Percentiles rank a stretch among this genome's conserved stretches.
phyloP scores from a whole-genome alignment of 2,113 vertebrate genomes.

The Varanus komodoensis region DNA sequence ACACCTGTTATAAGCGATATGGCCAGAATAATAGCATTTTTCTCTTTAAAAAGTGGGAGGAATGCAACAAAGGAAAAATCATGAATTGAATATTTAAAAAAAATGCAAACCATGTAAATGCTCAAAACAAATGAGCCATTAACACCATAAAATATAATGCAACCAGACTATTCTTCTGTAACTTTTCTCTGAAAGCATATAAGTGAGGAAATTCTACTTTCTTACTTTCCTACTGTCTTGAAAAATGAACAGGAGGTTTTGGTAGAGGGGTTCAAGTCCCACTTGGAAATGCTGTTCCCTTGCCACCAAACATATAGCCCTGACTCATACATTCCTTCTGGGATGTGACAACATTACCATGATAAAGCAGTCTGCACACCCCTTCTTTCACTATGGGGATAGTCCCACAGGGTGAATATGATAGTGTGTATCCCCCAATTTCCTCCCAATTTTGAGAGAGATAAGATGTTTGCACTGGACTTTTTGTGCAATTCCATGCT shows the following conservation, averaged over 20 bases:
- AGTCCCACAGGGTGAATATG: not conserved
- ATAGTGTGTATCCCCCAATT: not conserved
- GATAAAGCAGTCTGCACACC: not conserved
- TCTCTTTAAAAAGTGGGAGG: slow-evolving; percentile 12
- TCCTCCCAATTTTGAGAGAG: no score
- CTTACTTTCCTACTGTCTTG: slow-evolving; percentile 30
- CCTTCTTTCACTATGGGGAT: not conserved
- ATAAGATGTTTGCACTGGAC: no score
- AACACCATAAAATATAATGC: slow-evolving; percentile 47
- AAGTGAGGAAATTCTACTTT: slow-evolving; percentile 34
- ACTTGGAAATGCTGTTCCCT: not conserved
- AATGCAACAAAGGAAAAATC: slow-evolving; percentile 5
- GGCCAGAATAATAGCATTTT: slow-evolving; percentile 11
- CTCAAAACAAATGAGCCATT: slow-evolving; percentile 58
- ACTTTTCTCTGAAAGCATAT: slow-evolving; percentile 29
- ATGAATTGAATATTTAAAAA: slow-evolving; percentile 58
- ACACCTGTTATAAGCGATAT: slow-evolving; percentile 22
- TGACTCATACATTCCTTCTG: not conserved
- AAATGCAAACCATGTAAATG: slow-evolving; percentile 42
- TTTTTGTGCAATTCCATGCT: no score
- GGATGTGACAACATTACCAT: not conserved
- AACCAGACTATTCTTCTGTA: slow-evolving; percentile 32
- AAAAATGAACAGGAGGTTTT: slow-evolving; percentile 37
- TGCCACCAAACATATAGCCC: not conserved
- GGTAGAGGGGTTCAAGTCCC: not conserved